A percentile compares a stretch with the other conserved stretches of the same genome.
phyloP scores from a whole-genome alignment of 1,140 invertebrate species.

The Copidosoma floridanum region DNA sequence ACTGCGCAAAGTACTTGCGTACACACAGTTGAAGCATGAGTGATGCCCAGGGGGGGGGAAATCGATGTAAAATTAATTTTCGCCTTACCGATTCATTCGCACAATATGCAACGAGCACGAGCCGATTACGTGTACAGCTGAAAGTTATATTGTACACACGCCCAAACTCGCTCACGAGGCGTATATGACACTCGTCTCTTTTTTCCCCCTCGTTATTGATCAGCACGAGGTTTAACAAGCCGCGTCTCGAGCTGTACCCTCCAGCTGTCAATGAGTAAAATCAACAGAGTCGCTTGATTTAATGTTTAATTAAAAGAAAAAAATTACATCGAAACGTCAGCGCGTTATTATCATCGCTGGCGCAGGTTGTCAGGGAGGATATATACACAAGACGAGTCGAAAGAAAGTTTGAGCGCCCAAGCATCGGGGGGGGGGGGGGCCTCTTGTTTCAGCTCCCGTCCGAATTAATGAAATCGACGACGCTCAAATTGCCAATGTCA shows the following conservation, averaged over 20 bases:
- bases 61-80: neutral
- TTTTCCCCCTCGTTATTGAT: too few relatives aligned
- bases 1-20: neutral
- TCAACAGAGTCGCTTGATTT: neutral
- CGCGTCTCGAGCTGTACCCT: neutral
- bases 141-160: too few relatives aligned
- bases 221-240: too few relatives aligned
- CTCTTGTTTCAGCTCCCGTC: too few relatives aligned
- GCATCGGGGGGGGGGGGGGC: too few relatives aligned
- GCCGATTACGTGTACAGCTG: too few relatives aligned
- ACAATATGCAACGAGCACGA: neutral
- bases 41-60: neutral
- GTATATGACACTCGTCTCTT: too few relatives aligned
- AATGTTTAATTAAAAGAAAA: slow-evolving; percentile 2
- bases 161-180: too few relatives aligned
- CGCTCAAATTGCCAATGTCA: neutral
- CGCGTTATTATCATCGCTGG: too few relatives aligned
- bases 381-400: neutral
- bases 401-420: too few relatives aligned
- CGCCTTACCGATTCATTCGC: neutral
- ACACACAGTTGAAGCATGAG: neutral
- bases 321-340: neutral
- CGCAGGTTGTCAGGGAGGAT: too few relatives aligned
- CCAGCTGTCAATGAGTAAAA: neutral
- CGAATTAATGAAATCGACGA: too few relatives aligned